Conservation (phyloP, 2,797 vertebrate genomes). For the Diceros bicornis region DNA sequence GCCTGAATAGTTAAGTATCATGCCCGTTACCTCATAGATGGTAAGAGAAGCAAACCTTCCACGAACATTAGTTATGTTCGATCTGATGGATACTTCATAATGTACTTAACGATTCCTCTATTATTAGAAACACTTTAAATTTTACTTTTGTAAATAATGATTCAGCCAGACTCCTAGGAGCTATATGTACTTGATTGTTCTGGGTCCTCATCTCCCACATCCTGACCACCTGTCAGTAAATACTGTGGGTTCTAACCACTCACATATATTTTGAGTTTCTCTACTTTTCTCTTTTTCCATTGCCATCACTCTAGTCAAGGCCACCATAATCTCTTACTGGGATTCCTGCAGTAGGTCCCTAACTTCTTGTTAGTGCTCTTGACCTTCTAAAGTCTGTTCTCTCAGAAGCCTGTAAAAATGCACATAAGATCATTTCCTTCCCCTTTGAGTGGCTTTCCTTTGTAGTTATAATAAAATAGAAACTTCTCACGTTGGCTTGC, state of each 20-base stretch:
- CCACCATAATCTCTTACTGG: neutral
- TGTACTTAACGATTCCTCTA: neutral
- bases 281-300: neutral
- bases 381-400: neutral
- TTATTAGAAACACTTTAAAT: constrained; percentile 46
- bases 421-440: neutral
- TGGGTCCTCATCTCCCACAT: constrained; percentile 1
- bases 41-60: constrained; percentile 12
- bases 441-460: neutral
- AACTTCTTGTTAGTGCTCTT: neutral
- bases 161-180: constrained; percentile 16
- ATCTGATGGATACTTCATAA: neutral
- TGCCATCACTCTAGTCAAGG: neutral
- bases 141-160: constrained; percentile 54
- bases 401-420: constrained; percentile 11
- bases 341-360: neutral
- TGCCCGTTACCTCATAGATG: neutral
- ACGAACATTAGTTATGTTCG: neutral
- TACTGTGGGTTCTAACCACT: neutral
- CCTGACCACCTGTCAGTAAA: constrained; percentile 38
- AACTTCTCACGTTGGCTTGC: neutral
- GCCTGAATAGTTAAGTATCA: neutral
- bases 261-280: constrained; percentile 13
- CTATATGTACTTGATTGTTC: neutral
- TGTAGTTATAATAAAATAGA: constrained; percentile 10